phyloP scores from a whole-genome alignment of 2,797 vertebrate genomes.

The Brotula barbata region DNA sequence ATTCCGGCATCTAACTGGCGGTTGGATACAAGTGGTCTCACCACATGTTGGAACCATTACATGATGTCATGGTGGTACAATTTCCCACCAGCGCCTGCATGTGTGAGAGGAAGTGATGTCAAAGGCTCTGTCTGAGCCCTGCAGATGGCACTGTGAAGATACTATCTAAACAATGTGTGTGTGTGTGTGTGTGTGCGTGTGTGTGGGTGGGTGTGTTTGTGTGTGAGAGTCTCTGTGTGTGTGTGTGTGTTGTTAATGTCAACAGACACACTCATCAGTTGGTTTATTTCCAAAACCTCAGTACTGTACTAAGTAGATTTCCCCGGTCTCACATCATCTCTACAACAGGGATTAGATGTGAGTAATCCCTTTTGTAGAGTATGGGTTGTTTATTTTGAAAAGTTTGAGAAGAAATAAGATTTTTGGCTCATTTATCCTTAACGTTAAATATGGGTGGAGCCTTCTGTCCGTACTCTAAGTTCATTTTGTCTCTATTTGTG shows the following conservation, averaged over 20 bases:
- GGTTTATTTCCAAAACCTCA: no score
- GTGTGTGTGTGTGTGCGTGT: constrained; percentile 4
- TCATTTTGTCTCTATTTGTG: no score
- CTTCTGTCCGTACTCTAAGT: no score
- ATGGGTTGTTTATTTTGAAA: no score
- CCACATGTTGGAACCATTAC: constrained; percentile 76
- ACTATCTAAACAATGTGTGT: constrained; percentile 25
- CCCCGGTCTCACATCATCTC: constrained; percentile 1
- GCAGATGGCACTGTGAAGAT: constrained; percentile 66
- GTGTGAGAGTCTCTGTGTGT: not conserved
- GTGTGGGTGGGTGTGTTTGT: constrained; percentile 7
- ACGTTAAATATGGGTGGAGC: no score
- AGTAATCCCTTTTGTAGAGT: not conserved
- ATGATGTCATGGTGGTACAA: constrained; percentile 74
- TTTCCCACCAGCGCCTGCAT: constrained; percentile 70
- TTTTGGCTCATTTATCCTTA: no score
- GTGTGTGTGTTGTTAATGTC: constrained; percentile 24
- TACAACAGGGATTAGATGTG: not conserved
- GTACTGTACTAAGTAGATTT: not conserved
- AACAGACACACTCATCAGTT: constrained; percentile 28
- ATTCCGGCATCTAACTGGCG: constrained; percentile 40
- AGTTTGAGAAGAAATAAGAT: no score
- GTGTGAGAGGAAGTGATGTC: constrained; percentile 74
- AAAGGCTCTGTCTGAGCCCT: constrained; percentile 45
- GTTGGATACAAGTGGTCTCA: constrained; percentile 43